Evolutionary conservation across 2,888 invertebrate species (phyloP).

Genomic region (Campoletis raptor): DNA sequence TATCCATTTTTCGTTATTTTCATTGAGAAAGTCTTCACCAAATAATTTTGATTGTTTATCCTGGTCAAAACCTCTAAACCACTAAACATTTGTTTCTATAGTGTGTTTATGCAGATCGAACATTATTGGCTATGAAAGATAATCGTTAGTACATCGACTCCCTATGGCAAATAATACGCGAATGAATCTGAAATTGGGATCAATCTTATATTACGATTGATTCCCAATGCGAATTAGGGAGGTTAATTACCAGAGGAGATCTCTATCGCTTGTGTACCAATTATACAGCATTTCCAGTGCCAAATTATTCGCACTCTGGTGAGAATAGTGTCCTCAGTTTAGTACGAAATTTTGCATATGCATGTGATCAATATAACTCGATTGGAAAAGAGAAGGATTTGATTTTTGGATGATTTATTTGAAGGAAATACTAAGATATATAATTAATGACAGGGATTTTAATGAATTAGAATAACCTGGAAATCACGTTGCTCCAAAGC

Average conservation of each 20-base stretch:
- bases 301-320: not conserved
- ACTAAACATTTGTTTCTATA: not conserved
- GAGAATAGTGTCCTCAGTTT: not conserved
- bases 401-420: not conserved
- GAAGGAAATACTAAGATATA: not conserved
- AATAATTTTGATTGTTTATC: too few relatives aligned
- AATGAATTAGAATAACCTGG: not conserved
- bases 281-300: not conserved
- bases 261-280: constrained; percentile 27
- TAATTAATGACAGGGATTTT: not conserved
- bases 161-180: constrained; percentile 42
- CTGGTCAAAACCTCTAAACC: too few relatives aligned
- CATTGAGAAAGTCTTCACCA: too few relatives aligned
- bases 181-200: constrained; percentile 66
- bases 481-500: not conserved
- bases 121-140: constrained; percentile 4
- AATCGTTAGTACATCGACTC: constrained; percentile 31
- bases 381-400: not conserved
- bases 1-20: not conserved
- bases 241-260: constrained; percentile 47
- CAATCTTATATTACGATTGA: constrained; percentile 59
- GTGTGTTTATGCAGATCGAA: constrained; percentile 22
- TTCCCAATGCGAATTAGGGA: constrained; percentile 40
- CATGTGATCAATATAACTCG: not conserved
- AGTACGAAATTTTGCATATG: not conserved